Evolutionary conservation across 2,888 invertebrate species (phyloP).

Genomic region (Drosophila putrida): DNA sequence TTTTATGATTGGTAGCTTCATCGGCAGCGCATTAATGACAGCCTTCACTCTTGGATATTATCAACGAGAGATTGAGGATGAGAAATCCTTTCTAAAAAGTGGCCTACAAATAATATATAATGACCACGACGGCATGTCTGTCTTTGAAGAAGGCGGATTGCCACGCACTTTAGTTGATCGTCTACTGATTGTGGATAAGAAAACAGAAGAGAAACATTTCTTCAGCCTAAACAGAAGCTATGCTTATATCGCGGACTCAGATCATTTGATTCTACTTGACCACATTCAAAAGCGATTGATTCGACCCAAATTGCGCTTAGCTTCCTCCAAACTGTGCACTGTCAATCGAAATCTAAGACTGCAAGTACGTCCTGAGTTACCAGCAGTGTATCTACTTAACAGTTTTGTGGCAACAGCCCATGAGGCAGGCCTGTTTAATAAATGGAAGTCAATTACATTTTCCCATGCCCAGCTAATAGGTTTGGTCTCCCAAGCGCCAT

Average conservation of each 20-base stretch:
- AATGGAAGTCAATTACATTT: conserved; percentile 2
- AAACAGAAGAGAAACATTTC: conserved; percentile 1
- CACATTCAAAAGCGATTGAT: conserved; percentile 1
- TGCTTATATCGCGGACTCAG: not conserved
- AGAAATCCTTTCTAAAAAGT: not conserved
- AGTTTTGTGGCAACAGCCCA: not conserved
- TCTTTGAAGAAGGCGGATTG: not conserved
- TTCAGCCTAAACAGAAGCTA: conserved; percentile 9
- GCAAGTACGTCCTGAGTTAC: not conserved
- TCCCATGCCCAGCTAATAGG: not conserved
- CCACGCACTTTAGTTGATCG: not conserved
- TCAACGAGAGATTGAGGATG: not conserved
- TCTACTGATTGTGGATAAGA: not conserved
- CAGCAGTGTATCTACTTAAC: not conserved
- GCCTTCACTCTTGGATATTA: conserved; percentile 12
- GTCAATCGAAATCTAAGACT: not conserved
- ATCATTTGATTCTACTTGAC: not conserved
- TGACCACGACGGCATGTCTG: not conserved
- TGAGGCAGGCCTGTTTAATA: not conserved
- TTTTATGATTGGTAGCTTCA: not conserved
- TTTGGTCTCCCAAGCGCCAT: not conserved
- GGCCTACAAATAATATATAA: conserved; percentile 10
- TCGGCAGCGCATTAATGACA: not conserved
- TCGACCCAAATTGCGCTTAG: conserved; percentile 13
- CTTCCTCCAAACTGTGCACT: not conserved